These are phyloP conservation scores for Odontomachus brunneus DNA, from an alignment of 1,140 invertebrate genomes.

Conservation along the genomic window DNA sequence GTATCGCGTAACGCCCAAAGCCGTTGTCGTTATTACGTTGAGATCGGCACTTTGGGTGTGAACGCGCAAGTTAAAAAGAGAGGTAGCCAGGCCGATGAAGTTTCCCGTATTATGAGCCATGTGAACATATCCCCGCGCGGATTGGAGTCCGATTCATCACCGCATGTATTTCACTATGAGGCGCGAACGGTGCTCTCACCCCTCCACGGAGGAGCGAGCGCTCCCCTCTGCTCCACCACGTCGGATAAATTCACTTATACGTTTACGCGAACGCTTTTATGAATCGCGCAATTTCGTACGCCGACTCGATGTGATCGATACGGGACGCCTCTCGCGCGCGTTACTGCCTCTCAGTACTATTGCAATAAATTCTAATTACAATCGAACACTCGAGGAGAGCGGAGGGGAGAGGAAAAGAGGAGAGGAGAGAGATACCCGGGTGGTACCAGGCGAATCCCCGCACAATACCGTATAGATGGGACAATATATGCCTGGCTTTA, in stretches of 20 bases:
- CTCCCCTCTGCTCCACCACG: not conserved
- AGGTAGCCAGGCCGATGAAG: not conserved
- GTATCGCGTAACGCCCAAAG: slow-evolving; percentile 67
- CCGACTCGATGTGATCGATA: not conserved
- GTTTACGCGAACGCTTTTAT: slow-evolving; percentile 40
- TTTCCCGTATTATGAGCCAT: slow-evolving; percentile 1
- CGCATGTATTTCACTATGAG: not conserved
- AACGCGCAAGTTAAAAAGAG: slow-evolving; percentile 53
- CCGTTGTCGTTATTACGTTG: slow-evolving; percentile 72
- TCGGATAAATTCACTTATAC: slow-evolving; percentile 28
- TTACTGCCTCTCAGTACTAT: not conserved
- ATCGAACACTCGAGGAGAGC: slow-evolving; percentile 26
- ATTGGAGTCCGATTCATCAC: not conserved
- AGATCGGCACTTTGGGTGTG: slow-evolving; percentile 68
- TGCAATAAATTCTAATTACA: slow-evolving; percentile 65
- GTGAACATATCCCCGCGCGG: not conserved
- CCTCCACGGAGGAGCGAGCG: too few relatives aligned
- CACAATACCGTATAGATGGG: slow-evolving; percentile 25
- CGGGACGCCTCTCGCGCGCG: slow-evolving; percentile 6
- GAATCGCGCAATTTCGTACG: slow-evolving; percentile 27
- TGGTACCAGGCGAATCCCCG: slow-evolving; percentile 45
- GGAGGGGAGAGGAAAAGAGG: too few relatives aligned
- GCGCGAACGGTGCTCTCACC: not conserved
- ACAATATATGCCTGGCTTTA: slow-evolving; percentile 63
- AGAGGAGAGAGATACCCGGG: slow-evolving; percentile 1